A percentile compares a stretch with the other conserved stretches of the same genome.
These are phyloP conservation scores for Nerophis ophidion DNA, from an alignment of 2,113 vertebrate species.

Conservation along the genomic window DNA sequence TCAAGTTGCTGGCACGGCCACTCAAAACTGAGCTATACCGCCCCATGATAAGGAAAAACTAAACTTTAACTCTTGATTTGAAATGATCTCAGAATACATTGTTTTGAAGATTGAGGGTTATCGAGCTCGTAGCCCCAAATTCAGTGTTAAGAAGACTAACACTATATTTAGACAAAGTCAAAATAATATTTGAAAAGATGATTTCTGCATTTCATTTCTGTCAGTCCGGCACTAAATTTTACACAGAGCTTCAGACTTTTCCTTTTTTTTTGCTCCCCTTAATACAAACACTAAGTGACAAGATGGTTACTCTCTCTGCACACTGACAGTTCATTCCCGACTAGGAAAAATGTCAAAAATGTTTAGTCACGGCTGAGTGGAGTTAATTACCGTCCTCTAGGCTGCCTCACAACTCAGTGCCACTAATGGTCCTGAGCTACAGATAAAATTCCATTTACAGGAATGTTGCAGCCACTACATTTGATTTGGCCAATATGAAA, in stretches of 20 bases:
- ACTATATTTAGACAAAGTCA: conserved; percentile 15
- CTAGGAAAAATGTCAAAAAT: conserved; percentile 98
- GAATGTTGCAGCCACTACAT: conserved; percentile 91
- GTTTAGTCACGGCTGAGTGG: conserved; percentile 96
- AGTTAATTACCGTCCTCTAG: conserved; percentile 96
- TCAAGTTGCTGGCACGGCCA: no score
- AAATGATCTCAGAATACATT: no score
- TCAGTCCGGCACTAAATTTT: conserved; percentile 46
- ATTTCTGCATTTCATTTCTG: conserved; percentile 36
- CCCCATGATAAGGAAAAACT: no score
- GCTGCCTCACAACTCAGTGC: conserved; percentile 83
- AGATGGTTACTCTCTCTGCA: conserved; percentile 87
- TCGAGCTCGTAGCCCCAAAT: no score
- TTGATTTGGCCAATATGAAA: conserved; percentile 97
- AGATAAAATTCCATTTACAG: conserved; percentile 97
- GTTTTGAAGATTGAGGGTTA: no score
- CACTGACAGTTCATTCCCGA: conserved; percentile 97
- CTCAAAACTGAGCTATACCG: no score
- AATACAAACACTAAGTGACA: conserved; percentile 88
- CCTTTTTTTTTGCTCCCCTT: conserved; percentile 69
- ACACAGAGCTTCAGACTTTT: conserved; percentile 63
- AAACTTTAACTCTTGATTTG: no score
- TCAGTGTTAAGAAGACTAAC: no score
- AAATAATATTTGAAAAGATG: conserved; percentile 1
- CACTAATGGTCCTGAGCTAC: conserved; percentile 92